Evolutionary conservation across 2,113 vertebrate genomes (phyloP), one percentile per base, ranked within the genome.

Genomic region (Amazona vittata): DNA sequence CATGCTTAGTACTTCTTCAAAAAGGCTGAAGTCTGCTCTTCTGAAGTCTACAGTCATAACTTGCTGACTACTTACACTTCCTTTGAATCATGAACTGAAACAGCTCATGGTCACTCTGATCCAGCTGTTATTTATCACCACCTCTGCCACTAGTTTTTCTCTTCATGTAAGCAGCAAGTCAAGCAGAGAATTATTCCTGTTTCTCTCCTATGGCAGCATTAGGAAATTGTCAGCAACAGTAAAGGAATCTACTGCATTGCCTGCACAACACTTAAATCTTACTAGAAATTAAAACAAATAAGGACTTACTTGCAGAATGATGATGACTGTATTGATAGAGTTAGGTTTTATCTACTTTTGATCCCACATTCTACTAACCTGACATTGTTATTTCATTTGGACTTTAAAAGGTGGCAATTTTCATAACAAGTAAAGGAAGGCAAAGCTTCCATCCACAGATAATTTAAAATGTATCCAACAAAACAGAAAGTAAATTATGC

Each of bases 21-120:
- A 95, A 89, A 52, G 35, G 62, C 65, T 94, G 88, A 92, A 80
- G 44, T 77, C 12, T 86, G 63, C 59, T 96, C 31, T 83, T 85
- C 76, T 74, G 76, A 80, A 83, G 46, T 83, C 68, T 55, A 26
- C 10, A 77, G 31, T 19, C 50, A 35, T 46, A 84, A 82, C 47
- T 86, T 67, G 41, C 53, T 90, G 83, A 71, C 39, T 55, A 1
- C 37, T 73, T 74, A 67, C 50, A 70, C 17, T 71, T 77, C 53
- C 44, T 86, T 59, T 89, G 76, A 90, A 89, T 59, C 50, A 80
- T 16, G n/a, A 90, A 81, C n/a, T 41, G 41, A 86, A 60, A 19
- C 22, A 78, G 5, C 28, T 67, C 10, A 18, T 15, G 53, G 52
- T n/a, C 67, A 65, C 75, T 87, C 33, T 86, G 53, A 90, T 83